These are phyloP conservation scores for Neodon shergylaensis DNA, from an alignment of 2,113 vertebrate species.

Conservation along the genomic window DNA sequence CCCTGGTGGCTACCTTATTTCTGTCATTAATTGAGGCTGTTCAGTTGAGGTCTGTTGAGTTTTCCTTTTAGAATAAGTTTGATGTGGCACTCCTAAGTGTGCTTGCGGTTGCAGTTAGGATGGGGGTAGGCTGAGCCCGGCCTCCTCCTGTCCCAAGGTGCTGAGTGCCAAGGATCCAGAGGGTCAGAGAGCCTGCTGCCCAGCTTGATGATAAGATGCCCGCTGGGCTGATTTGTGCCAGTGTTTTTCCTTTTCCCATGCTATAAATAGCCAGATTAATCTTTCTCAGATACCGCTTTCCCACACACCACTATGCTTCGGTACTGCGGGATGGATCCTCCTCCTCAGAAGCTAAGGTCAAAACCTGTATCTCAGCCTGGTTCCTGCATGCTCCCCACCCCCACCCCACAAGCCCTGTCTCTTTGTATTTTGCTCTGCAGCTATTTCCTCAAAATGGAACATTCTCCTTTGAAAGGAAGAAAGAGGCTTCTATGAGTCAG, in stretches of 20 bases:
- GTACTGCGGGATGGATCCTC: not conserved
- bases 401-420: not conserved
- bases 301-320: not conserved
- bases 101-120: not conserved
- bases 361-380: not conserved
- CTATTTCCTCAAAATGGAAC: not conserved
- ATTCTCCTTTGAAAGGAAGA: not conserved
- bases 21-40: not conserved
- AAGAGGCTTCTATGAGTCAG: not conserved
- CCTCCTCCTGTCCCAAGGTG: not conserved
- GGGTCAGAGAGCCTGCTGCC: not conserved
- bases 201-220: not conserved
- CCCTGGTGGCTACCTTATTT: conserved; percentile 14
- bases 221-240: not conserved
- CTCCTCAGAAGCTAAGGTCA: not conserved
- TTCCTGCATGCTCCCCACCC: too few species aligned
- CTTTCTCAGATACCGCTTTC: not conserved
- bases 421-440: not conserved
- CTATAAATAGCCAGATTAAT: not conserved
- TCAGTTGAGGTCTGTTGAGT: conserved; percentile 44
- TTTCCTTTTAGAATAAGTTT: conserved; percentile 25
- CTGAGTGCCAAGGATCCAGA: not conserved
- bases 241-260: not conserved
- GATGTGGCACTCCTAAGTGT: not conserved
- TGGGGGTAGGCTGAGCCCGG: not conserved